Evolutionary conservation across 30 jellyfish, hydroid and myxozoan genomes (phyloP), one percentile per base, ranked within the genome.

Genomic region (Pelagia noctiluca): DNA sequence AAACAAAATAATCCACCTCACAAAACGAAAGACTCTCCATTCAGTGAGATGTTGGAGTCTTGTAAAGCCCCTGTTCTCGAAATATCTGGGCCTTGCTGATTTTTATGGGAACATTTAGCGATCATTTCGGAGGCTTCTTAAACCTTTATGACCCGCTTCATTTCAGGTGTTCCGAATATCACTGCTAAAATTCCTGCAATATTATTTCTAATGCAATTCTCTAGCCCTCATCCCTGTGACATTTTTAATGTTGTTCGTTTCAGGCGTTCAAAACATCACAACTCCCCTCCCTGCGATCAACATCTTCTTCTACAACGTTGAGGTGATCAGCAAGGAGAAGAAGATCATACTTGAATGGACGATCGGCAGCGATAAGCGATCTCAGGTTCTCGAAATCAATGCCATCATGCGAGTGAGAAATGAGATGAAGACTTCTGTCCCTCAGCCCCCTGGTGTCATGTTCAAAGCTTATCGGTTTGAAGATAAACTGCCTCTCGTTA

Each of bases 391-490:
- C 0, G 94, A 74, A 36, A 62, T 74, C 57, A 76, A 88, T 26
- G 72, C 97, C 33, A 96, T 93, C 19, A 93, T 96, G 89, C 90
- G 98, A 0, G 93, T 93, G 88, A 92, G 93, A 26, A 93, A 93
- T 49, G 98, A 93, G 71, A 66, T 93, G 54, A 77, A 96, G 26
- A 88, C 97, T 19, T 71, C 99, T 2, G 96, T 94, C 21, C 99
- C 99, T 32, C 92, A 88, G 47, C 99, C 99, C 2, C 99, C 99
- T 21, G 99, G 96, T n/a, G 97, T 94, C 29, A 82, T 86, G 10
- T 88, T 94, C 77, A 83, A 82, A 63, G 99, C 96, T 0, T 78
- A 37, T 54, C 75, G 79, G 16, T 76, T 48, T 49, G 94, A 76
- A 1, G 99, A 94, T 63, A 83, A 85, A 30, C 22, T 95, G 19